Percentiles rank a stretch among this genome's conserved stretches.
Evolutionary conservation across 2,113 vertebrate species (phyloP).

Genomic region (Emydura subglobosa): DNA sequence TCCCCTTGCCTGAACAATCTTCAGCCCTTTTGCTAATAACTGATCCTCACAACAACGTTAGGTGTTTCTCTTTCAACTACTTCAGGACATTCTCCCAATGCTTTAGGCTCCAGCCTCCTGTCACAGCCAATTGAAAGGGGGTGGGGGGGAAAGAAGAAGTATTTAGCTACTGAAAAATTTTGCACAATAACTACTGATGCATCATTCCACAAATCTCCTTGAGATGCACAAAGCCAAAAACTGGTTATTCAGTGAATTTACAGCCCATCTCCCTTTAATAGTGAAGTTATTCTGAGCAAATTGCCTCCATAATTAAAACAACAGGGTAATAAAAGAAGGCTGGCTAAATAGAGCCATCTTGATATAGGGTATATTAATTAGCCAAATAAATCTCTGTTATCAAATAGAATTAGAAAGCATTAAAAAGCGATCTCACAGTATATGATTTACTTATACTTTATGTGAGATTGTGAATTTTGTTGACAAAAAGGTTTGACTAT

Average conservation of each 20-base stretch:
- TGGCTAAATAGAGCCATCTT: neutral
- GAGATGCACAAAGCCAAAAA: neutral
- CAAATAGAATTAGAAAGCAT: neutral
- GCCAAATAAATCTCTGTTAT: neutral
- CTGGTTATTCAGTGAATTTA: neutral
- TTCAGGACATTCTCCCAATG: neutral
- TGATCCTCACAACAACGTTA: conserved; percentile 1
- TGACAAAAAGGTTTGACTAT: neutral
- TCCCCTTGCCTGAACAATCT: conserved; percentile 5
- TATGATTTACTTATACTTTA: neutral
- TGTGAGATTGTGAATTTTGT: neutral
- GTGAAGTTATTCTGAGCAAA: conserved; percentile 3
- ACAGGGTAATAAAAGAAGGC: neutral
- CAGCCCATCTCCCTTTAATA: neutral
- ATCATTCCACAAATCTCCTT: neutral
- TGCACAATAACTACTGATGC: neutral
- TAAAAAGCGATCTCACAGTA: neutral
- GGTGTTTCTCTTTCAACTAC: neutral
- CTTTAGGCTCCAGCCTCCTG: conserved; percentile 15
- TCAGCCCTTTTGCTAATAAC: conserved; percentile 16
- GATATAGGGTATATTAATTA: neutral
- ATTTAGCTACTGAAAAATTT: neutral
- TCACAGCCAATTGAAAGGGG: neutral
- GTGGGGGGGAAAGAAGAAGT: neutral
- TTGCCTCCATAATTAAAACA: conserved; percentile 1